Evolutionary conservation across 2,888 invertebrate genomes (phyloP).

Genomic region (Stenodema calcarata): DNA sequence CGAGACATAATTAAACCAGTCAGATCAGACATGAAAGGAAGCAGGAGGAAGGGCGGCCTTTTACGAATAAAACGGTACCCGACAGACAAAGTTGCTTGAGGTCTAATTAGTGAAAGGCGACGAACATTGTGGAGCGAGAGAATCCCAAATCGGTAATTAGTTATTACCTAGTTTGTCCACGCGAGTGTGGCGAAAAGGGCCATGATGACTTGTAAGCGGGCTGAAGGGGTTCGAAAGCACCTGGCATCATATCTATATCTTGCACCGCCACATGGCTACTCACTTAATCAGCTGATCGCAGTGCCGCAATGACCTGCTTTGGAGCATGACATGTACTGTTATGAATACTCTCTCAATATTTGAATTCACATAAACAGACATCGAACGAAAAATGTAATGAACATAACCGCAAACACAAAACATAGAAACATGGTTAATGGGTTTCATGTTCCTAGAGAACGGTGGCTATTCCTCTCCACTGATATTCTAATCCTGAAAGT

Average conservation of each 20-base stretch:
- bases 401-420: no score
- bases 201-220: background rate
- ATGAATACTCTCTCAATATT: no score
- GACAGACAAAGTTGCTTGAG: slow-evolving; percentile 32
- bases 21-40: slow-evolving; percentile 32
- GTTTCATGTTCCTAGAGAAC: no score
- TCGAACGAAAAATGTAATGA: no score
- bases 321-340: no score
- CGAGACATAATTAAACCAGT: slow-evolving; percentile 23
- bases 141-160: slow-evolving; percentile 30
- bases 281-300: slow-evolving; percentile 22
- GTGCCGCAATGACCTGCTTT: background rate
- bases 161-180: slow-evolving; percentile 16
- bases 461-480: no score
- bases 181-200: background rate
- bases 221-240: background rate
- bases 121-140: slow-evolving; percentile 15
- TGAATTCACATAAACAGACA: no score
- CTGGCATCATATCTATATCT: background rate
- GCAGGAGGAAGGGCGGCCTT: background rate
- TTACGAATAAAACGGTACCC: slow-evolving; percentile 13
- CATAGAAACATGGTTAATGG: no score
- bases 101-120: slow-evolving; percentile 32
- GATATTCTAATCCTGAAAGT: no score
- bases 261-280: background rate